Evolutionary conservation across 2,888 invertebrate genomes (phyloP), one percentile per base, ranked within the genome.

Genomic region (Aporophyla lueneburgensis): DNA sequence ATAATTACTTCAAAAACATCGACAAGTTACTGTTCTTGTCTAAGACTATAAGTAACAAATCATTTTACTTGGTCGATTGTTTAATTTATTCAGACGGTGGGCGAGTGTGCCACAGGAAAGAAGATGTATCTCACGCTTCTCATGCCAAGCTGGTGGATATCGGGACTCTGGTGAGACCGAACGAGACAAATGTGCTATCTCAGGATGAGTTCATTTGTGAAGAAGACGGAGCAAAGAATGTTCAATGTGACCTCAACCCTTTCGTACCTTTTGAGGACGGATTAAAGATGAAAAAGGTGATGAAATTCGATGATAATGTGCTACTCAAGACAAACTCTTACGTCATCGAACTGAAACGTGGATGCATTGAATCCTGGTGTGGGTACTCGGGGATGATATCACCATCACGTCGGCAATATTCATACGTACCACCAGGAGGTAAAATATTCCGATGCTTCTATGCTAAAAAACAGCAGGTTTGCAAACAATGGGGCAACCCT

Each of bases 171-270:
- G 93, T 91, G 24, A 92, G 94, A 82, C 94, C 95, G 2, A 91
- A 93, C 43, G 93, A 95, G 74, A 67, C 88, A 0, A 93, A 90
- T 70, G 81, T 95, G 63, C 88, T 96, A n/a, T 91, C 94, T 14
- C 95, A 95, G 86, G 93, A 96, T 24, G 96, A 96, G 81, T 95
- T 95, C 71, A 87, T 96, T 82, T 96, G 96, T 80, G 95, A 96
- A 86, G 92, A 96, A 83, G 88, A 81, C 74, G 63, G 84, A 24
- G 76, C 87, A 46, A 92, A 88, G 74, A 83, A 84, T 71, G 85
- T 96, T 0, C 89, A 90, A 71, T 96, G 96, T 78, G 95, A 96
- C 86, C 85, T 93, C 5, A 94, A 96, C 81, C 87, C 89, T 14
- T 94, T 89, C 70, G 88, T 95, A 5, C 95, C 96, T 3, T 94